Percentiles rank a stretch among this genome's conserved stretches.
Conservation (phyloP, 2,797 vertebrate species). For the Mormyrus proboscirostris region DNA sequence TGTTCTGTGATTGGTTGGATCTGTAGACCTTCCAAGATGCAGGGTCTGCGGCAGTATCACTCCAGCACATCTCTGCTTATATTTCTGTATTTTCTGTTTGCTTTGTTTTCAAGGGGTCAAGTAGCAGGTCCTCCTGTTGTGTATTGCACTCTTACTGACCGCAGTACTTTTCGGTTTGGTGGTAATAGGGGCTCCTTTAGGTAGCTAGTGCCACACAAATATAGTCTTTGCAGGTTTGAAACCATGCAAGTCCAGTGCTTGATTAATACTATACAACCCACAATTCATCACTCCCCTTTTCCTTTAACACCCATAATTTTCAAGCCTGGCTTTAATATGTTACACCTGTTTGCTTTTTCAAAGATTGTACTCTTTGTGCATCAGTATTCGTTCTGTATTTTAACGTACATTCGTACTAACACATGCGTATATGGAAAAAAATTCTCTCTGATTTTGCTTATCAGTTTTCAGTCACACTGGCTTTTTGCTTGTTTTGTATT, state of each 20-base stretch:
- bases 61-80: neutral
- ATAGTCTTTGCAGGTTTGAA: neutral
- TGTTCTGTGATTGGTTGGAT: neutral
- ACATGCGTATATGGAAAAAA: neutral
- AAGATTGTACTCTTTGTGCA: neutral
- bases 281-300: neutral
- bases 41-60: neutral
- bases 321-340: neutral
- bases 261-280: neutral
- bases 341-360: neutral
- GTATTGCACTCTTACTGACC: constrained; percentile 19
- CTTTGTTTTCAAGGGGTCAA: neutral
- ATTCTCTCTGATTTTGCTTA: neutral
- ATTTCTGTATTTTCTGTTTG: neutral
- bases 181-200: neutral
- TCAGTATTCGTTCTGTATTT: neutral
- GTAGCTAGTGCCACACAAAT: neutral
- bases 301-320: neutral
- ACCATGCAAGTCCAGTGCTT: neutral
- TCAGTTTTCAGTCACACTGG: neutral
- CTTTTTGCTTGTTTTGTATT: neutral
- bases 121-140: neutral
- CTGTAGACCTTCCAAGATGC: neutral
- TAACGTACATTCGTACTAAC: neutral
- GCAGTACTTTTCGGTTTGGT: neutral